phyloP scores from a whole-genome alignment of 2,113 vertebrate species.

The Trematomus loennbergii region DNA sequence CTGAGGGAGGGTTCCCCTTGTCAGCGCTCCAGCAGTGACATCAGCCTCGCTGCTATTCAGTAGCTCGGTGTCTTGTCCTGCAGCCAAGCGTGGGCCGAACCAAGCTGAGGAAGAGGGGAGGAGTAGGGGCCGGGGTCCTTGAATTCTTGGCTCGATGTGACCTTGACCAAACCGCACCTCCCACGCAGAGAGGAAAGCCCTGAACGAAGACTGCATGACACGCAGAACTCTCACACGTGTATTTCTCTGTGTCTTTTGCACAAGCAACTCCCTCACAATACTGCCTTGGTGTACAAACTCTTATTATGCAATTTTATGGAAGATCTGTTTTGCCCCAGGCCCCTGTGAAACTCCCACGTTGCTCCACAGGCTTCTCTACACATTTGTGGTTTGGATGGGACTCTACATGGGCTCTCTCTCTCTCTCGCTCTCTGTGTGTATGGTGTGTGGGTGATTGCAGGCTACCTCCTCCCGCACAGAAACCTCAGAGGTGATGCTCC shows the following conservation, averaged over 20 bases:
- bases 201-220: slow-evolving; percentile 8
- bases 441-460: not conserved
- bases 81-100: slow-evolving; percentile 42
- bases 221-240: not conserved
- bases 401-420: not conserved
- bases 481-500: slow-evolving; percentile 1
- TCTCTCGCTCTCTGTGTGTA: not conserved
- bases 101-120: slow-evolving; percentile 13
- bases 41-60: slow-evolving; percentile 66
- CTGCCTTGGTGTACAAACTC: not conserved
- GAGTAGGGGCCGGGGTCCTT: slow-evolving; percentile 28
- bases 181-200: slow-evolving; percentile 49
- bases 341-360: slow-evolving; percentile 15
- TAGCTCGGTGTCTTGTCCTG: slow-evolving; percentile 61
- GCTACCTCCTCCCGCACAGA: slow-evolving; percentile 7
- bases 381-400: not conserved
- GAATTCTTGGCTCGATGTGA: slow-evolving; percentile 54
- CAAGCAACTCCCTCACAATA: not conserved
- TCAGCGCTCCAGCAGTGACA: slow-evolving; percentile 70
- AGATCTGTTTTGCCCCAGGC: slow-evolving; percentile 34
- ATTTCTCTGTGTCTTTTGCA: not conserved
- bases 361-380: slow-evolving; percentile 2
- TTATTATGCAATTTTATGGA: not conserved
- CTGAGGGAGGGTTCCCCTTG: slow-evolving; percentile 71
- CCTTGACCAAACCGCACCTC: slow-evolving; percentile 15